Evolutionary conservation across 2,113 vertebrate genomes (phyloP).

Genomic region (Poecilia latipinna): DNA sequence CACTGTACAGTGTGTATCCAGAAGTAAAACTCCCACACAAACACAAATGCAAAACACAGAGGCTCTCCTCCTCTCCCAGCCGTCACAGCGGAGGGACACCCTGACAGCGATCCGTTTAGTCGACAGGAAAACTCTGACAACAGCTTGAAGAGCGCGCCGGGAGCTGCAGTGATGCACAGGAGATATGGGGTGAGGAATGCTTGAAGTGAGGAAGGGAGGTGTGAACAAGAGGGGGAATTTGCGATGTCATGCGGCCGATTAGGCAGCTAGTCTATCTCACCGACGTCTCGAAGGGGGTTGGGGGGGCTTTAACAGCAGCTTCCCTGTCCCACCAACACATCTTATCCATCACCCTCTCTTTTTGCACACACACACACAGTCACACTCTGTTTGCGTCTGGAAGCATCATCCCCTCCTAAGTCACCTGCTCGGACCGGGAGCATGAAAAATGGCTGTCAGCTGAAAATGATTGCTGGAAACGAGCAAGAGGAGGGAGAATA

Average conservation of each 20-base stretch:
- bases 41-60: neutral
- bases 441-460: conserved; percentile 92
- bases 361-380: conserved; percentile 67
- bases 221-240: conserved; percentile 63
- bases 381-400: conserved; percentile 85
- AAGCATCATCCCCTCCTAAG: conserved; percentile 92
- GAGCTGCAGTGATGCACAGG: conserved; percentile 26
- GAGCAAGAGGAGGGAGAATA: conserved; percentile 63
- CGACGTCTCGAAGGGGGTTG: conserved; percentile 20
- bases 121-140: conserved; percentile 54
- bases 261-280: conserved; percentile 88
- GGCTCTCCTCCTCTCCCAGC: conserved; percentile 15
- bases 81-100: conserved; percentile 30
- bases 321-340: conserved; percentile 72
- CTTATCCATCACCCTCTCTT: conserved; percentile 69
- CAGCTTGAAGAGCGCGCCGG: conserved; percentile 21
- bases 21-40: neutral
- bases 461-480: conserved; percentile 89
- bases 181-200: conserved; percentile 38
- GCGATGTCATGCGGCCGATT: conserved; percentile 86
- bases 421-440: conserved; percentile 90
- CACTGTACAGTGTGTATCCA: neutral
- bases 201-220: conserved; percentile 7
- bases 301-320: conserved; percentile 52
- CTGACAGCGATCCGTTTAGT: conserved; percentile 58